Evolutionary conservation across 1,140 invertebrate genomes (phyloP).

Genomic region (Drosophila parabipectinata): DNA sequence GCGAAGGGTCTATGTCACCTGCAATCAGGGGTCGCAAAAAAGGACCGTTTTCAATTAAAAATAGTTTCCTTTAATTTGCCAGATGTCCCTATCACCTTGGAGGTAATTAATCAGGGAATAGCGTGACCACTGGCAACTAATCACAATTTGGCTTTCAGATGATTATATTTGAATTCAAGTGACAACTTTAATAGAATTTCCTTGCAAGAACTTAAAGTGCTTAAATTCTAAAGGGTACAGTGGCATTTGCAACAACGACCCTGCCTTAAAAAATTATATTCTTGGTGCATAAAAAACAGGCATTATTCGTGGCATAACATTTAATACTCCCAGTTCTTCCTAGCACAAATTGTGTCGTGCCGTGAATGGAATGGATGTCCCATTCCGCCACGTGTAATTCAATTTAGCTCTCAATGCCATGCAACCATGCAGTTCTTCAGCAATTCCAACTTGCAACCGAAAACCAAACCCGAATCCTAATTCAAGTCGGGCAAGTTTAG

Average conservation of each 20-base stretch:
- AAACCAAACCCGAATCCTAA: conserved; percentile 46
- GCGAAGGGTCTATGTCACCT: not conserved
- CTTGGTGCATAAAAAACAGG: not conserved
- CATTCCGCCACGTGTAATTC: conserved; percentile 18
- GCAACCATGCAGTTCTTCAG: conserved; percentile 20
- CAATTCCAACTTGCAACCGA: conserved; percentile 15
- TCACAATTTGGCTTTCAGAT: not conserved
- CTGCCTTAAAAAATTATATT: conserved; percentile 4
- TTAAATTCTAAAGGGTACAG: not conserved
- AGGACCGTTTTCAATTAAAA: too few species aligned
- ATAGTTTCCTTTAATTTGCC: too few species aligned
- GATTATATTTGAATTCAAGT: not conserved
- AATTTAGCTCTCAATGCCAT: conserved; percentile 38
- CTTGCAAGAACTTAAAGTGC: not conserved
- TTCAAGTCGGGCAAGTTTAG: conserved; percentile 41
- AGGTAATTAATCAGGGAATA: conserved; percentile 28
- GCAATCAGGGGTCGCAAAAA: not conserved
- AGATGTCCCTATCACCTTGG: not conserved
- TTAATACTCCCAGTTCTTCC: not conserved
- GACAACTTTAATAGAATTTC: not conserved
- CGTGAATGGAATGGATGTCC: conserved; percentile 21
- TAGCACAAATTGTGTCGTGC: conserved; percentile 15
- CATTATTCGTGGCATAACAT: conserved; percentile 9
- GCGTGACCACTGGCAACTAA: conserved; percentile 10
- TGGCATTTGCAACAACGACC: not conserved